These are phyloP conservation scores for Allolobophora icterica DNA, from an alignment of 2,888 invertebrate genomes.

Conservation along the genomic window DNA sequence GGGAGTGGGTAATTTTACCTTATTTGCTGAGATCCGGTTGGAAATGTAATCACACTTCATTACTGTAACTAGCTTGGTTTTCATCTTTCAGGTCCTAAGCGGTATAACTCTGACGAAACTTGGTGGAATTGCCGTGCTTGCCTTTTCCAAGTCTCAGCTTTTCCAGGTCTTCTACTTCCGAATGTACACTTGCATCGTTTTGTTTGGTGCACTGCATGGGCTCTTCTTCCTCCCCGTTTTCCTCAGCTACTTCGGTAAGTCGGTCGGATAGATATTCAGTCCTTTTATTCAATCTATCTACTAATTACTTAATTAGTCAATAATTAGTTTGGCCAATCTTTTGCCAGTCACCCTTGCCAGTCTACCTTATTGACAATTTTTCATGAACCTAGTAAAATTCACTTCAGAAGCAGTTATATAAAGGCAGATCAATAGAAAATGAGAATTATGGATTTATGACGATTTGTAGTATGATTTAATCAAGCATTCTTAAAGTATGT, in stretches of 20 bases:
- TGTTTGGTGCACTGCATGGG: slow-evolving; percentile 95
- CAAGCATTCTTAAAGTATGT: neutral
- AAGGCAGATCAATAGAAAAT: neutral
- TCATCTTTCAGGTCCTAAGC: slow-evolving; percentile 77
- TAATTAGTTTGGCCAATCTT: neutral
- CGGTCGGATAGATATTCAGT: neutral
- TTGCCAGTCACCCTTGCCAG: neutral
- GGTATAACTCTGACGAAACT: slow-evolving; percentile 98
- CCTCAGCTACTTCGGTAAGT: slow-evolving; percentile 86
- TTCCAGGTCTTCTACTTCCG: slow-evolving; percentile 93
- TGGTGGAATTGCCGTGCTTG: slow-evolving; percentile 93
- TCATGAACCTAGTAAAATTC: neutral
- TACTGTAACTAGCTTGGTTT: neutral
- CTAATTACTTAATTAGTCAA: neutral
- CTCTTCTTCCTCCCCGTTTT: slow-evolving; percentile 95
- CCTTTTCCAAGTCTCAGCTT: slow-evolving; percentile 95
- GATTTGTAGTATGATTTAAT: neutral
- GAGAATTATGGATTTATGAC: neutral
- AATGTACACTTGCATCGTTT: slow-evolving; percentile 96
- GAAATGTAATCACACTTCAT: neutral
- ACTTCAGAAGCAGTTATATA: neutral
- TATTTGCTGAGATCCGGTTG: neutral
- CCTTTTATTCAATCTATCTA: neutral
- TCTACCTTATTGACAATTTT: neutral
- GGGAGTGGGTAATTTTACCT: neutral